Evolutionary conservation across 2,113 vertebrate species (phyloP).

Genomic region (Halichoerus grypus): DNA sequence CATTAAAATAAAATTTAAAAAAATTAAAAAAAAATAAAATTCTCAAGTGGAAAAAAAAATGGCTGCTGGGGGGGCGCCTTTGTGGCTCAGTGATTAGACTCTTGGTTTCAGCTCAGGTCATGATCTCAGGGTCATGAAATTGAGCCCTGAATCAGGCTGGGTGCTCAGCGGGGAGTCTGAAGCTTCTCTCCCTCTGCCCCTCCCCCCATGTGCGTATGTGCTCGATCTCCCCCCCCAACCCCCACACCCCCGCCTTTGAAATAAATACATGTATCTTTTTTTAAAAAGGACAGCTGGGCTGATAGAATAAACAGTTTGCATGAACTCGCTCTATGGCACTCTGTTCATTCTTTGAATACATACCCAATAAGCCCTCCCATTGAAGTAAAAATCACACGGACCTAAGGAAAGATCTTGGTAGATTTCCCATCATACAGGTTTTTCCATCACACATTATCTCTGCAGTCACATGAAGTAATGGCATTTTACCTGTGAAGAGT

Average conservation of each 20-base stretch:
- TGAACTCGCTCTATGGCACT: background rate
- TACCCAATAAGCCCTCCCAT: background rate
- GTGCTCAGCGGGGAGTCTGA: background rate
- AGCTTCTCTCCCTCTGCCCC: background rate
- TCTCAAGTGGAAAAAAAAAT: background rate
- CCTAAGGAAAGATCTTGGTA: background rate
- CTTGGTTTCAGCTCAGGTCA: background rate
- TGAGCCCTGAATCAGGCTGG: background rate
- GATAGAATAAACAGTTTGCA: background rate
- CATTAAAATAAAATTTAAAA: too few relatives aligned
- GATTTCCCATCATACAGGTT: background rate
- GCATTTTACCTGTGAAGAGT: background rate
- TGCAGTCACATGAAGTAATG: background rate
- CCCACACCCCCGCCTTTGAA: too few relatives aligned
- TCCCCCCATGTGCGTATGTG: fast-evolving
- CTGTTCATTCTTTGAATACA: fast-evolving
- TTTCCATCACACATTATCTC: background rate
- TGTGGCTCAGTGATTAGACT: too few relatives aligned
- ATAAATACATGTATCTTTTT: background rate
- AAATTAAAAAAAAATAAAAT: too few relatives aligned
- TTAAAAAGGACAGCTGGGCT: background rate
- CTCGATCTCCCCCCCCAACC: background rate
- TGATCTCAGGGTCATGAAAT: background rate
- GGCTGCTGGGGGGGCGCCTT: background rate
- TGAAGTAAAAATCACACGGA: background rate